Conservation (phyloP, 2,888 invertebrate genomes). For the Tyria jacobaeae region DNA sequence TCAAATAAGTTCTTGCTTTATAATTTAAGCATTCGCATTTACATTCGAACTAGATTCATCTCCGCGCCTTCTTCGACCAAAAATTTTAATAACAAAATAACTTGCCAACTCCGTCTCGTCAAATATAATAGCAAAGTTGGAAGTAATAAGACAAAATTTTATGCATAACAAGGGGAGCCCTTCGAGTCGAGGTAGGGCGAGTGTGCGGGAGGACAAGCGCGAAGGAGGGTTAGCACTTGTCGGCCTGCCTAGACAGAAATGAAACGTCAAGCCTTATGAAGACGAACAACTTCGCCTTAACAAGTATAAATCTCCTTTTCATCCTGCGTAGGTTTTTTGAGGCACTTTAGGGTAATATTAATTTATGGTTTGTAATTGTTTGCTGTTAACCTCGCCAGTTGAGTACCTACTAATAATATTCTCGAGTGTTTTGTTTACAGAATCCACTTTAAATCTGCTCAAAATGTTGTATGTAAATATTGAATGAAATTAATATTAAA, state of each 20-base stretch:
- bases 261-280: conserved; percentile 84
- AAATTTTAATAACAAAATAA: conserved; percentile 87
- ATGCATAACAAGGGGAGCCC: conserved; percentile 84
- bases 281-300: conserved; percentile 84
- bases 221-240: conserved; percentile 78
- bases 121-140: conserved; percentile 85
- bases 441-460: conserved; percentile 15
- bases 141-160: conserved; percentile 86
- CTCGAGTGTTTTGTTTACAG: conserved; percentile 41
- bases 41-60: conserved; percentile 81
- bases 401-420: conserved; percentile 37
- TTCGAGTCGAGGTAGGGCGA: conserved; percentile 55
- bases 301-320: conserved; percentile 83
- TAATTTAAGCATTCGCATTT: conserved; percentile 82
- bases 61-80: conserved; percentile 72
- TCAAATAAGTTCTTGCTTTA: conserved; percentile 83
- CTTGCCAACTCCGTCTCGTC: conserved; percentile 83
- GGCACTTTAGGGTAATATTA: conserved; percentile 70
- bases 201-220: conserved; percentile 53
- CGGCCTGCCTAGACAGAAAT: conserved; percentile 83
- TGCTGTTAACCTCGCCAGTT: conserved; percentile 51
- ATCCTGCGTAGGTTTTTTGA: conserved; percentile 73
- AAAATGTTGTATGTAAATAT: neutral
- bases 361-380: conserved; percentile 72
- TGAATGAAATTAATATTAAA: conserved; percentile 14